phyloP scores from a whole-genome alignment of 2,888 invertebrate species.

The Coenonympha arcania region DNA sequence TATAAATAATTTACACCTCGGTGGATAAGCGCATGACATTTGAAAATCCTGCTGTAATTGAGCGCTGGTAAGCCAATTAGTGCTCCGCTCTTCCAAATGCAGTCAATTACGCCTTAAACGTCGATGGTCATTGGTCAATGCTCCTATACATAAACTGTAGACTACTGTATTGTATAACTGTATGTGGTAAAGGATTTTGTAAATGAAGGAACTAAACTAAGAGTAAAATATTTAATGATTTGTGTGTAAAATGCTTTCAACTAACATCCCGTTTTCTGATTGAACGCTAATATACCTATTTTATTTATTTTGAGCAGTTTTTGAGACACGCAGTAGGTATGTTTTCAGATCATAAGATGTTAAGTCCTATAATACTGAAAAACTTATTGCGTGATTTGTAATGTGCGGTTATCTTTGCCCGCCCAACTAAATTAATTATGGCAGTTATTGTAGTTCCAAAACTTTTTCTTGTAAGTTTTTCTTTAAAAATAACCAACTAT shows the following conservation, averaged over 20 bases:
- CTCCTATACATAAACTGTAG: constrained; percentile 14
- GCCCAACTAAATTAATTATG: too few species aligned
- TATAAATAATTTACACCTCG: too few species aligned
- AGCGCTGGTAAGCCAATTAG: too few species aligned
- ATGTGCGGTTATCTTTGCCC: too few species aligned
- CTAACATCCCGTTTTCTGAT: background rate
- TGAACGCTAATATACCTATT: background rate
- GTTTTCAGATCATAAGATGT: too few species aligned
- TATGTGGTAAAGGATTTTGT: background rate
- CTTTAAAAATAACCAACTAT: too few species aligned
- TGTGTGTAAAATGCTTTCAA: background rate
- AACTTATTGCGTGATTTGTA: too few species aligned
- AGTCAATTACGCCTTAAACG: constrained; percentile 19
- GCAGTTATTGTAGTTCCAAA: too few species aligned
- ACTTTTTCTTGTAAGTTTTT: too few species aligned
- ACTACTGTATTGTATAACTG: constrained; percentile 4
- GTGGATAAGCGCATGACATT: background rate
- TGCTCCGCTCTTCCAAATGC: constrained; percentile 10
- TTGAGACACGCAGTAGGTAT: too few species aligned
- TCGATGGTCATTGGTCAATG: constrained; percentile 14
- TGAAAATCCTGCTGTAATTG: background rate
- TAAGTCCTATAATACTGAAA: too few species aligned
- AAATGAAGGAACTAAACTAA: background rate
- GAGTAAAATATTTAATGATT: background rate
- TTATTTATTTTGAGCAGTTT: too few species aligned